These are phyloP conservation scores for Centropristis striata DNA, from an alignment of 2,113 vertebrate genomes.

Conservation along the genomic window DNA sequence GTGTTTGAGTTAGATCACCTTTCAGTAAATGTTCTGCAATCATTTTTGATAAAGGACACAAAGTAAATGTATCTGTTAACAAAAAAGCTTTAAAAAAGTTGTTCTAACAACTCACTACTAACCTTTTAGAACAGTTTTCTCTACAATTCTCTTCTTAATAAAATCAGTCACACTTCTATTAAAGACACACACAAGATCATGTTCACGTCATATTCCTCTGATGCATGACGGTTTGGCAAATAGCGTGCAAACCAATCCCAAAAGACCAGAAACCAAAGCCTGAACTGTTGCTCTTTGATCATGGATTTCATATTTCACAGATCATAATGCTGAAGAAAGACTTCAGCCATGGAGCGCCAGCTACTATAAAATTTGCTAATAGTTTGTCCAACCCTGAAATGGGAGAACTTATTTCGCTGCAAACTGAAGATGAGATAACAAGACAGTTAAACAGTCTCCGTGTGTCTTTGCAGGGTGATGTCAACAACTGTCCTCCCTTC, in stretches of 20 bases:
- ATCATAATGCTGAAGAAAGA: background rate
- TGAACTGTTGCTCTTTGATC: background rate
- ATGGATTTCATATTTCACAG: accelerated
- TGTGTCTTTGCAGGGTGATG: slow-evolving; percentile 11
- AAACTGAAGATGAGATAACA: background rate
- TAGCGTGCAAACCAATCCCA: background rate
- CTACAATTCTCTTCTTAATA: background rate
- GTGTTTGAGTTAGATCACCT: background rate
- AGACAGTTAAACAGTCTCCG: background rate
- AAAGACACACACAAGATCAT: background rate
- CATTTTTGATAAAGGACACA: background rate
- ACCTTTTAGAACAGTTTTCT: background rate
- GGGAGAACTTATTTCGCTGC: background rate
- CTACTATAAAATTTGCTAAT: background rate
- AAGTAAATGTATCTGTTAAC: background rate
- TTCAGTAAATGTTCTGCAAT: background rate
- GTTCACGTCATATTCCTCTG: background rate
- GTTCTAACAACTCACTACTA: no score
- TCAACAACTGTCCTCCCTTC: slow-evolving; percentile 37
- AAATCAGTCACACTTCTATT: background rate
- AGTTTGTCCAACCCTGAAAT: background rate
- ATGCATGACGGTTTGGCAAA: background rate
- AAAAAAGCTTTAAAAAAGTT: no score
- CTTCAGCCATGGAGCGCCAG: background rate
- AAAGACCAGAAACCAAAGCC: background rate